These are phyloP conservation scores for Gambusia yucatana DNA, from an alignment of 2,797 vertebrate genomes.

Conservation along the genomic window DNA sequence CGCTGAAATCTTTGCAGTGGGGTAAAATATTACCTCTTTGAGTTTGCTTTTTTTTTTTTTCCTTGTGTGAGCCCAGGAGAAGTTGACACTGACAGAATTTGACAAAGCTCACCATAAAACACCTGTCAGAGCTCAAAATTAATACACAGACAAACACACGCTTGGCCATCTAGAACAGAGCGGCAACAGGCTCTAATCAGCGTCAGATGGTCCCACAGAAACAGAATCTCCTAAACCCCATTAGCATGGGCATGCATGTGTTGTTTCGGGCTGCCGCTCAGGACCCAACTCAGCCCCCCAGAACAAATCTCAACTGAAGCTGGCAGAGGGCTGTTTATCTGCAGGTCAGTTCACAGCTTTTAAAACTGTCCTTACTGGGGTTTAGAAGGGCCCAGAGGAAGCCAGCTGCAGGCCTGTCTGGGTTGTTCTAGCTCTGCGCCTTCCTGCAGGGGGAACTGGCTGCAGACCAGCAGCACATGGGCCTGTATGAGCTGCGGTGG, in stretches of 20 bases:
- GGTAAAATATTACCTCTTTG: conserved; percentile 51
- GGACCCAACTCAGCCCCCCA: conserved; percentile 51
- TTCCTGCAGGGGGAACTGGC: conserved; percentile 49
- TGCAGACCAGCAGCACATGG: conserved; percentile 39
- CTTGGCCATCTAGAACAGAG: conserved; percentile 34
- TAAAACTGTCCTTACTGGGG: conserved; percentile 83
- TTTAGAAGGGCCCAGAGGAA: conserved; percentile 71
- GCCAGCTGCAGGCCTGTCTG: conserved; percentile 71
- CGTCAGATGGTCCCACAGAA: conserved; percentile 70
- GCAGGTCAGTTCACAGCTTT: conserved; percentile 86
- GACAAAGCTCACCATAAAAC: conserved; percentile 44
- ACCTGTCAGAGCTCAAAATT: conserved; percentile 43
- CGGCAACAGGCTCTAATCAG: conserved; percentile 67
- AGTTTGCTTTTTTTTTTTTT: conserved; percentile 42
- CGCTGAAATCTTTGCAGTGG: conserved; percentile 36
- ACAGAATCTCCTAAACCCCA: conserved; percentile 65
- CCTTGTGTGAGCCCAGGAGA: conserved; percentile 24
- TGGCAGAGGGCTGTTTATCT: conserved; percentile 82
- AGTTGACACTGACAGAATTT: conserved; percentile 43
- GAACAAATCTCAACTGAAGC: conserved; percentile 66
- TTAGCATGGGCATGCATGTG: conserved; percentile 64
- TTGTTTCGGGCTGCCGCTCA: conserved; percentile 59
- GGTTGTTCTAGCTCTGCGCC: conserved; percentile 46
- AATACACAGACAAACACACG: conserved; percentile 50
- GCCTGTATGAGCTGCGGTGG: conserved; percentile 26